Base-by-base conservation (phyloP, 2,888 invertebrate genomes). In the Tineola bisselliella region DNA sequence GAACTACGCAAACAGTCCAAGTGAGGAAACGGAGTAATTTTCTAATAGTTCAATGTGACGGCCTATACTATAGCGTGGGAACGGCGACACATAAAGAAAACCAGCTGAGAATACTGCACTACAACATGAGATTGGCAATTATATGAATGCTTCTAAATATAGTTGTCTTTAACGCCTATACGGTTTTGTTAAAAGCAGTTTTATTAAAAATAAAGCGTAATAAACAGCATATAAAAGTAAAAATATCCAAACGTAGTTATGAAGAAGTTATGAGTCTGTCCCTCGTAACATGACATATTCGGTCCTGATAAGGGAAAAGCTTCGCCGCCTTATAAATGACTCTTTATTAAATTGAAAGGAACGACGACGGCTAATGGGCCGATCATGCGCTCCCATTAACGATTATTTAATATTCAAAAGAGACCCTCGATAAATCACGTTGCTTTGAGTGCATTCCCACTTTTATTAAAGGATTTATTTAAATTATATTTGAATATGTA, bases 351-450 rank as follows among this genome's bases (percentile, higher is more conserved):
- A 87, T 81, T 84, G 86, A 84, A 84, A 84, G 84, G 84, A 87
- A 74, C 81, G 82, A 79, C 81, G 83, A 60, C 64, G 65, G 84
- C 84, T 87, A 87, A 87, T 87, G 87, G 87, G 81, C 80, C 82
- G 84, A 86, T 87, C 87, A 87, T 87, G 87, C 86, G 86, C 86
- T 84, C 84, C 84, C 86, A 87, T 87, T 87, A 86, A 84, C 84
- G 80, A 87, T 87, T 87, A 87, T 87, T 87, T 86, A 87, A 87
- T 87, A 87, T 87, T 87, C 87, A 87, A 87, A 87, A 86, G 84
- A 79, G 74, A 71, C 82, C 81, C 76, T 73, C 78, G 75, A 87
- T 87, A 87, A 87, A 87, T 87, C 87, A 79, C 81, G 83, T 76
- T 80, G 77, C 82, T 81, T 80, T 71, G 75, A 77, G 80, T 79